A percentile compares a stretch with the other conserved stretches of the same genome.
phyloP scores from a whole-genome alignment of 2,797 vertebrate species.

The Poeciliopsis paucimaculata region DNA sequence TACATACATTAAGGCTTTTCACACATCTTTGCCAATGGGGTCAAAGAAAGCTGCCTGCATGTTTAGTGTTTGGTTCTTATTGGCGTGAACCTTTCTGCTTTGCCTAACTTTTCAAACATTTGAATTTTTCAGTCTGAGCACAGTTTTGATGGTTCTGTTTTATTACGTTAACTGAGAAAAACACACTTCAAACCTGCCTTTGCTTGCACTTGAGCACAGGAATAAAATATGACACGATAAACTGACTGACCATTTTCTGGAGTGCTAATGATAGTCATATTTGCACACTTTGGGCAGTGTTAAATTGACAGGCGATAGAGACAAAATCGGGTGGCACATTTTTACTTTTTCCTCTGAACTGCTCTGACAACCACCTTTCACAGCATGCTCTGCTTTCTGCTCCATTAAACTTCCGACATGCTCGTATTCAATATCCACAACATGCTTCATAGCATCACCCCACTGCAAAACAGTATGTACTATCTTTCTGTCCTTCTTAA shows the following conservation, averaged over 20 bases:
- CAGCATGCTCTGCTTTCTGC: slow-evolving; percentile 42
- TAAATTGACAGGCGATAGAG: slow-evolving; percentile 55
- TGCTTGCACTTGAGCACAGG: slow-evolving; percentile 31
- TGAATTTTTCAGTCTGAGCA: neutral
- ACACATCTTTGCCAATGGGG: neutral
- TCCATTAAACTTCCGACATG: slow-evolving; percentile 52
- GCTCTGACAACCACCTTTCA: slow-evolving; percentile 52
- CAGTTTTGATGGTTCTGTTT: neutral
- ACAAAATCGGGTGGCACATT: slow-evolving; percentile 61
- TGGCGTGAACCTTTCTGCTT: neutral
- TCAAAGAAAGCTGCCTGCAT: neutral
- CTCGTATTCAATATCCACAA: slow-evolving; percentile 41
- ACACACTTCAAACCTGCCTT: neutral
- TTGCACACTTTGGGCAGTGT: slow-evolving; percentile 27
- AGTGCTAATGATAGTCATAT: slow-evolving; percentile 29
- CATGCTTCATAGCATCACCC: slow-evolving; percentile 45
- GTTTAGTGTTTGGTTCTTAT: neutral
- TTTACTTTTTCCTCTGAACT: slow-evolving; percentile 46
- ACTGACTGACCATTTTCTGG: slow-evolving; percentile 40
- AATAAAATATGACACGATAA: slow-evolving; percentile 51
- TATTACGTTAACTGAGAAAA: neutral
- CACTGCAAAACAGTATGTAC: slow-evolving; percentile 38
- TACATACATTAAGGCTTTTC: neutral
- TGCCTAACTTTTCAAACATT: neutral
- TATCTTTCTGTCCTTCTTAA: slow-evolving; percentile 37